Evolutionary conservation across 2,113 vertebrate genomes (phyloP).

Genomic region (Caretta caretta): DNA sequence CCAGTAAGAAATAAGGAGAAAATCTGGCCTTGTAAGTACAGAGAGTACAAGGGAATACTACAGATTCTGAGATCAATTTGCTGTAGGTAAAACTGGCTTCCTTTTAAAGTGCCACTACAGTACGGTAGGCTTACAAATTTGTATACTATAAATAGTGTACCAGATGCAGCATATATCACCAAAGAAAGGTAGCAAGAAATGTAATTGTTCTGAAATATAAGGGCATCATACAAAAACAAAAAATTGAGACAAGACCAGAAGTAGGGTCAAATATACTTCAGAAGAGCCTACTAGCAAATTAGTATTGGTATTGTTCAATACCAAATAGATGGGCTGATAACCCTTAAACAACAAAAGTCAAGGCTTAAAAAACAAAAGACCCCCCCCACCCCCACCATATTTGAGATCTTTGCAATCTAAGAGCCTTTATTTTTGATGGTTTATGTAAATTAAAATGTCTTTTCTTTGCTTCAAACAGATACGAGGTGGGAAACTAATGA

Average conservation of each 20-base stretch:
- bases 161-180: background rate
- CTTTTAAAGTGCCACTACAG: background rate
- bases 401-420: background rate
- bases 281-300: background rate
- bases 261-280: background rate
- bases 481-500: constrained; percentile 98
- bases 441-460: background rate
- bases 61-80: background rate
- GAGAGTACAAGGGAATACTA: background rate
- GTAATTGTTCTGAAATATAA: background rate
- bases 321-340: background rate
- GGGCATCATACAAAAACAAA: background rate
- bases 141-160: background rate
- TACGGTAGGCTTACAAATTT: background rate
- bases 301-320: background rate
- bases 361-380: background rate
- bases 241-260: background rate
- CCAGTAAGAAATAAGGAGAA: background rate
- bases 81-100: background rate
- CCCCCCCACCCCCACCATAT: background rate
- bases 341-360: background rate
- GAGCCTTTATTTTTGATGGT: background rate
- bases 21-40: background rate
- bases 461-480: constrained; percentile 82
- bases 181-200: background rate